These are phyloP conservation scores for Argyresthia albistria DNA, from an alignment of 2,888 invertebrate genomes.

Conservation along the genomic window DNA sequence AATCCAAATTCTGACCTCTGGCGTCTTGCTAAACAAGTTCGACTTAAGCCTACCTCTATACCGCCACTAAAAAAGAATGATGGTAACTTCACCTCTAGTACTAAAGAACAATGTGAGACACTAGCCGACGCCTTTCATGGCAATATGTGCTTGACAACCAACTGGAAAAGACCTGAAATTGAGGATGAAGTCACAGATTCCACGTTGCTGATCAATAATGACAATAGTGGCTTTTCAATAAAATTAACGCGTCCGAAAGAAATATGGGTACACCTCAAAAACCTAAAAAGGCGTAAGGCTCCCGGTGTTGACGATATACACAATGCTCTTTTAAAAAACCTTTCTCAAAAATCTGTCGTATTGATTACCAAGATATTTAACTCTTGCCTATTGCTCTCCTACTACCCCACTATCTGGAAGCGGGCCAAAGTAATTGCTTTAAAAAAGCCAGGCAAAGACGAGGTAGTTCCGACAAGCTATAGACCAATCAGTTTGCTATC, in stretches of 20 bases:
- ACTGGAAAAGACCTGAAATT: not conserved
- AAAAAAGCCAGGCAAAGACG: not conserved
- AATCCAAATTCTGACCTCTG: not conserved
- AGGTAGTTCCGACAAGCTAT: not conserved
- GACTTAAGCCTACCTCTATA: not conserved
- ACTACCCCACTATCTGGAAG: not conserved
- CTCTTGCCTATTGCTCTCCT: not conserved
- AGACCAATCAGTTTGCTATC: not conserved
- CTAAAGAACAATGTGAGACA: constrained; percentile 2
- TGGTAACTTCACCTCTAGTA: not conserved
- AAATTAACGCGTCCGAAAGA: constrained; percentile 3
- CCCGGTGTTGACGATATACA: constrained; percentile 5
- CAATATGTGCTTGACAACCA: constrained; percentile 6
- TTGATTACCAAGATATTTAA: not conserved
- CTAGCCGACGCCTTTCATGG: constrained; percentile 5
- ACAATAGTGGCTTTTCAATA: not conserved
- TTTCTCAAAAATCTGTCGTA: not conserved
- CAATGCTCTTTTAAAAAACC: not conserved
- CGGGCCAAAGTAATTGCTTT: not conserved
- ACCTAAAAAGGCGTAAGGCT: constrained; percentile 5
- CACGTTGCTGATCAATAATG: not conserved
- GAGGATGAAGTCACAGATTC: not conserved
- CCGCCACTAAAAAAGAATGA: not conserved
- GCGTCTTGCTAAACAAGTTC: not conserved
- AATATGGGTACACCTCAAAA: not conserved